Percentiles rank a stretch among this genome's conserved stretches.
Conservation (phyloP, 1,140 invertebrate genomes). For the Archivesica marissinica region DNA sequence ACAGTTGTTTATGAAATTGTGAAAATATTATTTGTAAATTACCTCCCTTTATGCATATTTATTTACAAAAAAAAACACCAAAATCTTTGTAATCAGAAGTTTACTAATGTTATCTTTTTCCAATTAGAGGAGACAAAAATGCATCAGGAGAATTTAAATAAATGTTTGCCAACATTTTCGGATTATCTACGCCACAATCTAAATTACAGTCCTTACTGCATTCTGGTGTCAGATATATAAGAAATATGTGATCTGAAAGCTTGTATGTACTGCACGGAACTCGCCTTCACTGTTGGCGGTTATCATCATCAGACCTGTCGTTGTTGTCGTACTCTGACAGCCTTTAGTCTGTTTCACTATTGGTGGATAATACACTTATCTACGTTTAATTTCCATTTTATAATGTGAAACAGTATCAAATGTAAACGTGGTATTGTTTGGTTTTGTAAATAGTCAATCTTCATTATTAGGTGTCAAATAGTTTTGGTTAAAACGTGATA, state of each 20-base stretch:
- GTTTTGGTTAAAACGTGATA: neutral
- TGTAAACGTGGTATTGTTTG: slow-evolving; percentile 22
- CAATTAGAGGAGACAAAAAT: too few relatives aligned
- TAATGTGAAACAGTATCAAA: slow-evolving; percentile 44
- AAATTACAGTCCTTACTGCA: neutral
- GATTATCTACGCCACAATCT: too few relatives aligned
- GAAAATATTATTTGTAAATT: too few relatives aligned
- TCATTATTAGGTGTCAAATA: slow-evolving; percentile 11
- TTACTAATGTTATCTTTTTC: too few relatives aligned
- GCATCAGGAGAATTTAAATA: too few relatives aligned
- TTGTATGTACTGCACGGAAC: neutral
- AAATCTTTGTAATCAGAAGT: too few relatives aligned
- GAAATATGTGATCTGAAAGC: neutral
- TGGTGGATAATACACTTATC: slow-evolving; percentile 1
- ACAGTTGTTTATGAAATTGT: too few relatives aligned
- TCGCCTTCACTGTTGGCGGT: neutral
- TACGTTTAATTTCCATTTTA: slow-evolving; percentile 59
- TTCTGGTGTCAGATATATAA: slow-evolving; percentile 8
- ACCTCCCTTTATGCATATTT: too few relatives aligned
- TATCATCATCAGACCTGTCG: neutral
- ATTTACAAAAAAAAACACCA: too few relatives aligned
- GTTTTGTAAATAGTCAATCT: slow-evolving; percentile 14
- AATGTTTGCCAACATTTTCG: too few relatives aligned
- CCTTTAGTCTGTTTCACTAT: neutral
- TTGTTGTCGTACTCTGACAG: neutral